These are phyloP conservation scores for Litoditis marina DNA, from an alignment of 2,888 invertebrate species.

Conservation along the genomic window DNA sequence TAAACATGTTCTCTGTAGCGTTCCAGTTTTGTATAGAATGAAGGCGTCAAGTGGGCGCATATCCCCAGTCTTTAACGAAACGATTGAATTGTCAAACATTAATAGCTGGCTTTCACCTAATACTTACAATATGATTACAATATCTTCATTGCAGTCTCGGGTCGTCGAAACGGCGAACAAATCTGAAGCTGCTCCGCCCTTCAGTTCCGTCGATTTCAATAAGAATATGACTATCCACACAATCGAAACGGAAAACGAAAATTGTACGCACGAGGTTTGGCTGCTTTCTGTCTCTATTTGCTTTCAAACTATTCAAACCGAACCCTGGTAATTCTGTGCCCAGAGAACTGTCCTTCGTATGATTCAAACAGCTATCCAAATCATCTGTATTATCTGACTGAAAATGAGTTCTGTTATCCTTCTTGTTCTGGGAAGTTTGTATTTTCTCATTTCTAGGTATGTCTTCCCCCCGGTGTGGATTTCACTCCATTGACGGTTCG, in stretches of 20 bases:
- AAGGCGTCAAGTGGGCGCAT: too few relatives aligned
- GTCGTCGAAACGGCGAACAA: too few relatives aligned
- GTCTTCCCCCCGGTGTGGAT: slow-evolving; percentile 81
- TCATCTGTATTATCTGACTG: too few relatives aligned
- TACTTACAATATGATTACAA: background rate
- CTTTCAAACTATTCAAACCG: too few relatives aligned
- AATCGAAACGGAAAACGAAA: slow-evolving; percentile 80
- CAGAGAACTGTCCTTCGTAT: background rate
- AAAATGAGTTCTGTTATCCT: too few relatives aligned
- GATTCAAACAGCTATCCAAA: too few relatives aligned
- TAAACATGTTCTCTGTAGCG: background rate
- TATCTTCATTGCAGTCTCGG: too few relatives aligned
- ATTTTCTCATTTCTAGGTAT: slow-evolving; percentile 64
- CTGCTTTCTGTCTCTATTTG: background rate
- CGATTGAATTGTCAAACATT: too few relatives aligned
- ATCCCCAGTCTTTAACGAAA: too few relatives aligned
- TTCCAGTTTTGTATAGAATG: too few relatives aligned
- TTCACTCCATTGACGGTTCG: slow-evolving; percentile 70
- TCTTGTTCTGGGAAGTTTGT: background rate
- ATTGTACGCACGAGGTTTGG: slow-evolving; percentile 89
- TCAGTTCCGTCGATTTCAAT: background rate
- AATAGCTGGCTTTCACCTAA: too few relatives aligned
- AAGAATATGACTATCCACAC: slow-evolving; percentile 79
- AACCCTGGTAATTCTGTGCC: too few relatives aligned
- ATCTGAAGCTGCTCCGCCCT: background rate